Percentiles rank a stretch among this genome's conserved stretches.
Evolutionary conservation across 2,113 vertebrate genomes (phyloP).

Genomic region (Oryzias curvinotus): DNA sequence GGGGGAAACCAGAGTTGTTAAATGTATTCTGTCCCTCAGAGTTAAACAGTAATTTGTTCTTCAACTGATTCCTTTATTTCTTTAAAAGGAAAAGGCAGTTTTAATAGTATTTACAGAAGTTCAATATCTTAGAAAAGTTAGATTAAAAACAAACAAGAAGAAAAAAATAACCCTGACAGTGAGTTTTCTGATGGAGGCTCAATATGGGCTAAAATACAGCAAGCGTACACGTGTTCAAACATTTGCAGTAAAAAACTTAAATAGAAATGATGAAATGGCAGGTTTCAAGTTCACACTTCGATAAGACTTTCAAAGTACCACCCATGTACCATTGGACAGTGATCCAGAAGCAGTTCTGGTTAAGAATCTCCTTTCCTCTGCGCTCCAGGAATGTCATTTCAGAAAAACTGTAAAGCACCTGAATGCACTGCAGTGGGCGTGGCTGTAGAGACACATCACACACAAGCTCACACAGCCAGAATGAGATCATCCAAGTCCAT

Average conservation of each 20-base stretch:
- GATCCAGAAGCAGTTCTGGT: slow-evolving; percentile 38
- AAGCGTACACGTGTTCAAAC: neutral
- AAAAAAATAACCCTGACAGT: slow-evolving; percentile 10
- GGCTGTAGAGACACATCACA: slow-evolving; percentile 5
- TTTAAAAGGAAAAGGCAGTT: slow-evolving; percentile 54
- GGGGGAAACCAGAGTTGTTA: no score
- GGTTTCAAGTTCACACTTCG: slow-evolving; percentile 42
- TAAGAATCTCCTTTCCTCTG: neutral
- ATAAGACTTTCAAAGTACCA: slow-evolving; percentile 29
- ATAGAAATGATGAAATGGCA: slow-evolving; percentile 55
- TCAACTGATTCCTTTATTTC: slow-evolving; percentile 63
- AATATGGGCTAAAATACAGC: neutral
- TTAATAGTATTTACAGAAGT: slow-evolving; percentile 72
- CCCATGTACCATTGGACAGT: slow-evolving; percentile 46
- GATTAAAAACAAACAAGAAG: slow-evolving; percentile 32
- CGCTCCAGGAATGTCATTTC: slow-evolving; percentile 48
- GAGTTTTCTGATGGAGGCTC: slow-evolving; percentile 18
- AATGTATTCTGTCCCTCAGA: no score
- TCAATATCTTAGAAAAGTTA: slow-evolving; percentile 38
- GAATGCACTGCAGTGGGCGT: neutral
- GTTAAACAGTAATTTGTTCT: slow-evolving; percentile 2
- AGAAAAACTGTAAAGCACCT: neutral
- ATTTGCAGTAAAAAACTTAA: slow-evolving; percentile 51
- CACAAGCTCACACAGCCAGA: slow-evolving; percentile 9
- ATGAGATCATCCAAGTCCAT: neutral